Evolutionary conservation across 2,888 invertebrate genomes (phyloP).

Genomic region (Microctonus aethiopoides): DNA sequence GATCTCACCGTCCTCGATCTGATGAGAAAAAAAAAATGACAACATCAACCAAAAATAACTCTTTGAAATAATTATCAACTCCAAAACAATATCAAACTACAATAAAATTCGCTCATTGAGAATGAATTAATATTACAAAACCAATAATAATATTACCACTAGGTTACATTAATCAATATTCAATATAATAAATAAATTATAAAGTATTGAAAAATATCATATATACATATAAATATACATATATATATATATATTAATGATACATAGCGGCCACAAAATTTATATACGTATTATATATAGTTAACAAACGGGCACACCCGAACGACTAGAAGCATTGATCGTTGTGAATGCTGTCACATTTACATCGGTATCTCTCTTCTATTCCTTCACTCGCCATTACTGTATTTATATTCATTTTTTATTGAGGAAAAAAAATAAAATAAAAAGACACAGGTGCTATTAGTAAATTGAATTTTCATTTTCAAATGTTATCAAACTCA

Average conservation of each 20-base stretch:
- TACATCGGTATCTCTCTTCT: not conserved
- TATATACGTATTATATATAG: constrained; percentile 36
- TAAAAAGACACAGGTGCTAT: too few species aligned
- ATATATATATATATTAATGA: not conserved
- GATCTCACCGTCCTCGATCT: constrained; percentile 54
- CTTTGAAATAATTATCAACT: not conserved
- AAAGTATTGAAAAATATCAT: too few species aligned
- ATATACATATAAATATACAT: not conserved
- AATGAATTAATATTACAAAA: too few species aligned
- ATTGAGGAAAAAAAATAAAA: constrained; percentile 11
- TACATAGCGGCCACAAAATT: constrained; percentile 30
- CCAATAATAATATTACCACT: too few species aligned
- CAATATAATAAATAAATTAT: too few species aligned
- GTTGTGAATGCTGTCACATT: constrained; percentile 40
- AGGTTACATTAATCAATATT: too few species aligned
- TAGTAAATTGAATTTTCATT: too few species aligned
- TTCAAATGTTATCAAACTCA: not conserved
- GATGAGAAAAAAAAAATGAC: constrained; percentile 47
- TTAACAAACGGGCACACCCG: constrained; percentile 58
- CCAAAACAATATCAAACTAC: too few species aligned
- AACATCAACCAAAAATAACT: constrained; percentile 48
- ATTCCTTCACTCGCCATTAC: constrained; percentile 35
- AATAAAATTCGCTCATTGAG: too few species aligned
- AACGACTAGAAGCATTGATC: constrained; percentile 56
- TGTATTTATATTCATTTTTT: constrained; percentile 27